phyloP scores from a whole-genome alignment of 2,113 vertebrate genomes.

The Chionis minor region DNA sequence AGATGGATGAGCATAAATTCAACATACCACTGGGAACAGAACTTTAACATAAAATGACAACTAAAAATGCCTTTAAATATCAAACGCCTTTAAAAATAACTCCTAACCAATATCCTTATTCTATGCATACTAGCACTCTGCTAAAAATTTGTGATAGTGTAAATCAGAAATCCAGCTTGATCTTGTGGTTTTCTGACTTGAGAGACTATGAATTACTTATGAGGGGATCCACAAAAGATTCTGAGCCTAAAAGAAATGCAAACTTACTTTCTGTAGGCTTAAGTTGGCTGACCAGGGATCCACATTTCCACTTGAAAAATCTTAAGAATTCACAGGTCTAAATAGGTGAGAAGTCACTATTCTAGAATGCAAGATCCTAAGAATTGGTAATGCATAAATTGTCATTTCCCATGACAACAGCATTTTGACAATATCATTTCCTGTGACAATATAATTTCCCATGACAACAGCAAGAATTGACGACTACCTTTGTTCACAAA shows the following conservation, averaged over 20 bases:
- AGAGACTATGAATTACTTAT: neutral
- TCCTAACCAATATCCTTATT: neutral
- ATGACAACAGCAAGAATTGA: neutral
- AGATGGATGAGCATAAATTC: neutral
- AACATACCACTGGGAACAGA: neutral
- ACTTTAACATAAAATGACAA: neutral
- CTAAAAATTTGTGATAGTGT: neutral
- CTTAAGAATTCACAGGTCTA: neutral
- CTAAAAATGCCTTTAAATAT: neutral
- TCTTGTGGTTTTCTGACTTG: neutral
- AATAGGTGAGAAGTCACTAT: neutral
- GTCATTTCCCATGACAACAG: neutral
- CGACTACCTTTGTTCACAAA: neutral
- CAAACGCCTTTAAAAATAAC: neutral
- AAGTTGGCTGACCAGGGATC: neutral
- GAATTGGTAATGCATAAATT: neutral
- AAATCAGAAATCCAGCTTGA: neutral
- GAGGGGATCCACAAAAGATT: neutral
- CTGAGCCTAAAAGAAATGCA: neutral
- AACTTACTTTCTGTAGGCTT: neutral
- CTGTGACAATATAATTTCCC: neutral
- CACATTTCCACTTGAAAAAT: neutral
- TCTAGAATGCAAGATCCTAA: neutral
- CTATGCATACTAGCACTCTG: neutral
- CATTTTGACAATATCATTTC: neutral